Evolutionary conservation across 2,888 invertebrate species (phyloP).

Genomic region (Rhagonycha fulva): DNA sequence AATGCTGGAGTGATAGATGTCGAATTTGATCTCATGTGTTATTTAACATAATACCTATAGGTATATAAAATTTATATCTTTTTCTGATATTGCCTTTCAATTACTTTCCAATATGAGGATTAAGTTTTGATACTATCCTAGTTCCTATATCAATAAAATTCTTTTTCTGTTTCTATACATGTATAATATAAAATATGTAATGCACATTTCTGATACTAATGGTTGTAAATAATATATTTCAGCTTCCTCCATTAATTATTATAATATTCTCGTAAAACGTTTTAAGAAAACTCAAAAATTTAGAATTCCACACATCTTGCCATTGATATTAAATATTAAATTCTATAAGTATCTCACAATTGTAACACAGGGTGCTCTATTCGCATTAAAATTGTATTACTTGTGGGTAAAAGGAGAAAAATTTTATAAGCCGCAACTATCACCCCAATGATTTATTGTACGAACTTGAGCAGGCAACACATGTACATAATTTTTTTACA

Average conservation of each 20-base stretch:
- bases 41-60: not conserved
- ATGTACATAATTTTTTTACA: not conserved
- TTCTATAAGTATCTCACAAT: not conserved
- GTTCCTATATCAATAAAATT: not conserved
- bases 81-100: not conserved
- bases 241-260: not conserved
- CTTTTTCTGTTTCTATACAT: not conserved
- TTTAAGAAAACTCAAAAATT: not conserved
- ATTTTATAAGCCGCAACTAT: not conserved
- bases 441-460: not conserved
- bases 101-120: not conserved
- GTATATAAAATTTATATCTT: constrained; percentile 7
- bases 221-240: not conserved
- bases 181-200: not conserved
- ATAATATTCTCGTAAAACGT: not conserved
- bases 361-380: not conserved
- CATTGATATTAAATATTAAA: not conserved
- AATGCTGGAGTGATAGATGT: not conserved
- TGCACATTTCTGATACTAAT: not conserved
- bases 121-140: not conserved
- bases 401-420: not conserved
- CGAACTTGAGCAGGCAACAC: not conserved
- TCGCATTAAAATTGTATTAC: not conserved
- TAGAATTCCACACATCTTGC: not conserved
- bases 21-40: not conserved